Conservation (phyloP, 2,797 vertebrate genomes). For the Myotis planiceps region DNA sequence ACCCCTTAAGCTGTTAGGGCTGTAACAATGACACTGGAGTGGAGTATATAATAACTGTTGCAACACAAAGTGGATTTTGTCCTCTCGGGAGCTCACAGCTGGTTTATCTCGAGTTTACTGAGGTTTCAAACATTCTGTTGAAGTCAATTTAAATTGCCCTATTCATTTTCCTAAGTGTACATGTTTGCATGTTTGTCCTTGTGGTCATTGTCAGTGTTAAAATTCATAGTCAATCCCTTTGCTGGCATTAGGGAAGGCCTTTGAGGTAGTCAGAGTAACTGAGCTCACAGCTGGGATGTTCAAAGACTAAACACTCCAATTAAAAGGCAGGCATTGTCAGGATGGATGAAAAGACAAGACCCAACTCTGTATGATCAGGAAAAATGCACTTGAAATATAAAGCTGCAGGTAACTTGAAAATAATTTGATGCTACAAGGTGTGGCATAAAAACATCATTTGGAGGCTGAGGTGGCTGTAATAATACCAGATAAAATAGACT, state of each 20-base stretch:
- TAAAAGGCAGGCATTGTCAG: neutral
- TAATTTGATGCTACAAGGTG: neutral
- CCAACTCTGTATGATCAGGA: neutral
- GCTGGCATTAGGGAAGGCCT: slow-evolving; percentile 55
- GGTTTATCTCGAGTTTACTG: slow-evolving; percentile 79
- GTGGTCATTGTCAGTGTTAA: slow-evolving; percentile 48
- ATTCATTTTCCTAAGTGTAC: slow-evolving; percentile 72
- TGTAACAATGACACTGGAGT: slow-evolving; percentile 40
- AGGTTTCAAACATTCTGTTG: slow-evolving; percentile 74
- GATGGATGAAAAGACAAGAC: neutral
- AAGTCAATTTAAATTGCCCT: slow-evolving; percentile 70
- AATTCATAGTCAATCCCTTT: slow-evolving; percentile 56
- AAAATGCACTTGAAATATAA: neutral
- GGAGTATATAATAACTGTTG: slow-evolving; percentile 72
- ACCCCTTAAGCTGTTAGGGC: slow-evolving; percentile 53
- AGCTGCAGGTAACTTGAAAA: neutral
- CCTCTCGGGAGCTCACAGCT: slow-evolving; percentile 75
- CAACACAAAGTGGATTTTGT: slow-evolving; percentile 69
- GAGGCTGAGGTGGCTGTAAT: neutral
- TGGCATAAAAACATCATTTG: neutral
- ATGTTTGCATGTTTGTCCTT: slow-evolving; percentile 12
- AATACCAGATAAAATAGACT: neutral
- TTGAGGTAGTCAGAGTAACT: slow-evolving; percentile 26
- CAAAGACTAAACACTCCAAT: neutral
- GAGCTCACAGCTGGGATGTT: neutral